These are phyloP conservation scores for Thymelicus acteon DNA, from an alignment of 2,888 invertebrate species.

Conservation along the genomic window DNA sequence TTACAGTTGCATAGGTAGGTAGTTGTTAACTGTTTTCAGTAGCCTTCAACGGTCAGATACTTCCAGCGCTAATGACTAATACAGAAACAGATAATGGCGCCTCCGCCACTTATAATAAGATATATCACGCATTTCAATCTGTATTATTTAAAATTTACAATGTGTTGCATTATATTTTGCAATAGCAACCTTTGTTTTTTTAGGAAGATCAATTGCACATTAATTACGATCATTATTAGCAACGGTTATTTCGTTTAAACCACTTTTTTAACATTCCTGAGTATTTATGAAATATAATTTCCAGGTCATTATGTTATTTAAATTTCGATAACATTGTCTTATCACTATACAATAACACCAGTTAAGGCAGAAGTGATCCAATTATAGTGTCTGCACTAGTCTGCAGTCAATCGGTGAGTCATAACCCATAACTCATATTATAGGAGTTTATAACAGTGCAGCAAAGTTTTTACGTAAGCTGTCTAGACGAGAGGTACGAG, in stretches of 20 bases:
- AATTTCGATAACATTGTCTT: too few species aligned
- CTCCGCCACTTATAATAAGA: too few species aligned
- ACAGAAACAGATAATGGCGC: neutral
- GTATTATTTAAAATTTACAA: too few species aligned
- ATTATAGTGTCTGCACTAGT: constrained; percentile 1
- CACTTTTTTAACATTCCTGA: too few species aligned
- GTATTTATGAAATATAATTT: too few species aligned
- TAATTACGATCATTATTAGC: too few species aligned
- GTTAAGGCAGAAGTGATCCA: constrained; percentile 3
- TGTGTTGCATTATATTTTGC: too few species aligned
- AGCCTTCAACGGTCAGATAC: neutral
- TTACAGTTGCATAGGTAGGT: neutral
- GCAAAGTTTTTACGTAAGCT: constrained; percentile 16
- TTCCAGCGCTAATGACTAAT: neutral
- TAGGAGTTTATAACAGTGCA: neutral
- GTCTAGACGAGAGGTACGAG: constrained; percentile 31
- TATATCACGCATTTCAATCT: too few species aligned
- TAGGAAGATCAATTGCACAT: too few species aligned
- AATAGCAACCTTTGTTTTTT: too few species aligned
- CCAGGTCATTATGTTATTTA: too few species aligned
- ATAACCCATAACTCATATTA: neutral
- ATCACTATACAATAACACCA: neutral
- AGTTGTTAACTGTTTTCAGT: neutral
- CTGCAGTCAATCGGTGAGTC: constrained; percentile 6
- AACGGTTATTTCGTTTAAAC: too few species aligned